Conservation (phyloP, 2,888 invertebrate genomes). For the Drosophila maculinotata region DNA sequence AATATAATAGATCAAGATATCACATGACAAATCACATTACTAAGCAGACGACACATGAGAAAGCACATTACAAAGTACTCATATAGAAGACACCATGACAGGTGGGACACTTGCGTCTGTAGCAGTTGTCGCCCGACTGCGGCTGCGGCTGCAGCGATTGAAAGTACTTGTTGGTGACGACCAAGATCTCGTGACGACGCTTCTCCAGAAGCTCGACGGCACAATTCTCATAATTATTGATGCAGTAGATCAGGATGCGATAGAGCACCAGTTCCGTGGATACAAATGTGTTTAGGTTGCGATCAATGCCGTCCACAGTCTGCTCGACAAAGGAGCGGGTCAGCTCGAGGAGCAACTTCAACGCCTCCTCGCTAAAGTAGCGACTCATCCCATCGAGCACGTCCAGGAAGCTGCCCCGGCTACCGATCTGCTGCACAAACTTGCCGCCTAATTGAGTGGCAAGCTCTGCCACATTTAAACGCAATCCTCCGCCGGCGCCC, state of each 20-base stretch:
- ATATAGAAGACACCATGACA: conserved; percentile 57
- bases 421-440: conserved; percentile 74
- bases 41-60: conserved; percentile 4
- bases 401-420: conserved; percentile 63
- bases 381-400: conserved; percentile 62
- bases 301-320: conserved; percentile 64
- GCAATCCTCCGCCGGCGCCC: conserved; percentile 13
- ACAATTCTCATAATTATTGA: conserved; percentile 62
- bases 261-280: conserved; percentile 76
- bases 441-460: conserved; percentile 57
- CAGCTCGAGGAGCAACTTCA: conserved; percentile 63
- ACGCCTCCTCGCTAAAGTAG: conserved; percentile 57
- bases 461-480: conserved; percentile 36
- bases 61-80: conserved; percentile 30
- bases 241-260: conserved; percentile 68
- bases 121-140: background rate
- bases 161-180: conserved; percentile 50
- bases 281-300: conserved; percentile 61
- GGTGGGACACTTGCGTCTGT: conserved; percentile 30
- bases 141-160: conserved; percentile 44
- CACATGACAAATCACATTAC: conserved; percentile 6
- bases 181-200: conserved; percentile 40
- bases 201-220: conserved; percentile 52
- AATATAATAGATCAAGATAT: too few species aligned
- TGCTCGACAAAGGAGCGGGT: conserved; percentile 71